A percentile compares a stretch with the other conserved stretches of the same genome.
Conservation (phyloP, 1,140 invertebrate genomes). For the Aphis gossypii region DNA sequence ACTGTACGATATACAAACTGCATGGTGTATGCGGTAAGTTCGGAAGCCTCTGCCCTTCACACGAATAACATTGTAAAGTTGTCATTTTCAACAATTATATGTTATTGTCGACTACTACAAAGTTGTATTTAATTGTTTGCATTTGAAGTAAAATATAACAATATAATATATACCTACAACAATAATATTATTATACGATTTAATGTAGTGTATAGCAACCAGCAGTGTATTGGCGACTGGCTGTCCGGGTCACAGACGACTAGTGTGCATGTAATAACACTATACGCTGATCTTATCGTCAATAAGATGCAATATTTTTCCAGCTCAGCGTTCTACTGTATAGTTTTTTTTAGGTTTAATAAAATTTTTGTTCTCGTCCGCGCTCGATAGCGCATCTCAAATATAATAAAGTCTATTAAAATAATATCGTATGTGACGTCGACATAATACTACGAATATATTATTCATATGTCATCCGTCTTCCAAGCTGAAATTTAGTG, state of each 20-base stretch:
- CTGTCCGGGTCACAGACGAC: neutral
- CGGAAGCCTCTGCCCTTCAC: neutral
- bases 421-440: neutral
- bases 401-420: neutral
- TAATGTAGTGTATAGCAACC: neutral
- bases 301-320: neutral
- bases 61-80: neutral
- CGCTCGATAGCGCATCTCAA: neutral
- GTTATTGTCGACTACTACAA: neutral
- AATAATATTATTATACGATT: neutral
- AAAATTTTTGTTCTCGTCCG: neutral
- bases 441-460: neutral
- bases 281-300: neutral
- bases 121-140: neutral
- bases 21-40: neutral
- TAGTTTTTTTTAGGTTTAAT: neutral
- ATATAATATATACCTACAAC: neutral
- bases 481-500: neutral
- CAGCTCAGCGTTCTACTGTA: neutral
- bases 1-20: neutral
- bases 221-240: neutral
- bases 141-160: neutral
- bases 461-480: neutral
- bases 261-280: neutral
- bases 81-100: neutral